phyloP scores from a whole-genome alignment of 2,113 vertebrate species.

The Sclerurus mexicanus region DNA sequence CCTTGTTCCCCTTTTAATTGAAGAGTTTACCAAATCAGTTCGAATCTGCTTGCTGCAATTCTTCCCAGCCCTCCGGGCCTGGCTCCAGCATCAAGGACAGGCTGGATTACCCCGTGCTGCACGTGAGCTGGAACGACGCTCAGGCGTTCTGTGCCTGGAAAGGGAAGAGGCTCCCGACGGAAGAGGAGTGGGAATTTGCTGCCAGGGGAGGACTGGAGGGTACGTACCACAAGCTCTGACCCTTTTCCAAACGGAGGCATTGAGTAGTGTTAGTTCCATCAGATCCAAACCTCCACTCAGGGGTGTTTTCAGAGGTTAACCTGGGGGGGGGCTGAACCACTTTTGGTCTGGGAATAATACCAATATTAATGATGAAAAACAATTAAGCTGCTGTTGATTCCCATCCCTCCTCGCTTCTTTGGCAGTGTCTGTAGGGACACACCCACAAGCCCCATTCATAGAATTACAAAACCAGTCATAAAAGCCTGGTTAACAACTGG shows the following conservation, averaged over 20 bases:
- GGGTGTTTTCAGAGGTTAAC: neutral
- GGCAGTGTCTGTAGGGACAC: neutral
- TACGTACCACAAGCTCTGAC: slow-evolving; percentile 36
- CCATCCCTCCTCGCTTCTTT: neutral
- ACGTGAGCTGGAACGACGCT: slow-evolving; percentile 96
- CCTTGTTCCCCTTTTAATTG: neutral
- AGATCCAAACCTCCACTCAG: neutral
- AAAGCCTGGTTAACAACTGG: neutral
- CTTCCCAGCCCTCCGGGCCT: slow-evolving; percentile 86
- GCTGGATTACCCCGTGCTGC: slow-evolving; percentile 88
- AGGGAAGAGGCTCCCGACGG: slow-evolving; percentile 82
- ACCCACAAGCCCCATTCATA: accelerated
- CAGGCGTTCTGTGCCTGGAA: slow-evolving; percentile 86
- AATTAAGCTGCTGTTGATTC: neutral
- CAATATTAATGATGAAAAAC: neutral
- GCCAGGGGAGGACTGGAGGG: slow-evolving; percentile 88
- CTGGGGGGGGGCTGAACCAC: neutral
- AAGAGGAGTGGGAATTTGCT: slow-evolving; percentile 96
- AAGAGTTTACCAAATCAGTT: neutral
- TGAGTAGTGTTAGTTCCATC: neutral
- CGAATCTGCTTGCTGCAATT: neutral
- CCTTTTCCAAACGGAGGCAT: neutral
- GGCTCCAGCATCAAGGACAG: slow-evolving; percentile 85
- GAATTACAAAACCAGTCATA: neutral
- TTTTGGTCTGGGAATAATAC: neutral